Percentiles rank a stretch among this genome's conserved stretches.
phyloP scores from a whole-genome alignment of 2,888 invertebrate species.

The Drepana falcataria region DNA sequence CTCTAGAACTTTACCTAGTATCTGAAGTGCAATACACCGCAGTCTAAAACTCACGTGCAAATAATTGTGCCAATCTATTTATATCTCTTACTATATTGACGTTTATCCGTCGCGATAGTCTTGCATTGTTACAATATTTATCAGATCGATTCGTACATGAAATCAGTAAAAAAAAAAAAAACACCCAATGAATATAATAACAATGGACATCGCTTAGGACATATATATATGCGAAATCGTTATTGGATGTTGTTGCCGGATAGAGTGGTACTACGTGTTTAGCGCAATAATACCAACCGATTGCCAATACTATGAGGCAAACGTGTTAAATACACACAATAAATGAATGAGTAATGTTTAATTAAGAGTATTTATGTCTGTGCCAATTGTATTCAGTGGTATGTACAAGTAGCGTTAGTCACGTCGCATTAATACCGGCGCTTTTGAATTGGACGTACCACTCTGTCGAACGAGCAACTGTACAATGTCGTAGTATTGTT shows the following conservation, averaged over 20 bases:
- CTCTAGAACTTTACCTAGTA: not conserved
- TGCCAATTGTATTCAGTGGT: slow-evolving; percentile 6
- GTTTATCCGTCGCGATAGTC: not conserved
- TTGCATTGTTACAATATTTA: not conserved
- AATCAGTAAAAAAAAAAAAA: no score
- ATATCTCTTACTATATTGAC: not conserved
- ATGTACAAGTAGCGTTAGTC: not conserved
- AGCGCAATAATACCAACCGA: not conserved
- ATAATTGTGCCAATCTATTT: not conserved
- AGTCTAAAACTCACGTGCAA: not conserved
- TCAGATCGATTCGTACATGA: no score
- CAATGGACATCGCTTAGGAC: no score
- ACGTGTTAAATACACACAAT: no score
- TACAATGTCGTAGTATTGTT: slow-evolving; percentile 41
- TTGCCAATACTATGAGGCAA: not conserved
- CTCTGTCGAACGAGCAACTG: slow-evolving; percentile 35
- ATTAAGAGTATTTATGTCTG: not conserved
- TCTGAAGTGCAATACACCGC: not conserved
- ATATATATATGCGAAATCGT: not conserved
- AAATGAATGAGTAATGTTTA: not conserved
- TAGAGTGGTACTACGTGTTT: not conserved
- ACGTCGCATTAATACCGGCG: no score
- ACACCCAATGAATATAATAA: no score
- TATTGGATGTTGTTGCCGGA: not conserved
- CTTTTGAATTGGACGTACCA: slow-evolving; percentile 21